Evolutionary conservation across 2,888 invertebrate genomes (phyloP), one percentile per base, ranked within the genome.

Genomic region (Pogonocherus hispidulus): DNA sequence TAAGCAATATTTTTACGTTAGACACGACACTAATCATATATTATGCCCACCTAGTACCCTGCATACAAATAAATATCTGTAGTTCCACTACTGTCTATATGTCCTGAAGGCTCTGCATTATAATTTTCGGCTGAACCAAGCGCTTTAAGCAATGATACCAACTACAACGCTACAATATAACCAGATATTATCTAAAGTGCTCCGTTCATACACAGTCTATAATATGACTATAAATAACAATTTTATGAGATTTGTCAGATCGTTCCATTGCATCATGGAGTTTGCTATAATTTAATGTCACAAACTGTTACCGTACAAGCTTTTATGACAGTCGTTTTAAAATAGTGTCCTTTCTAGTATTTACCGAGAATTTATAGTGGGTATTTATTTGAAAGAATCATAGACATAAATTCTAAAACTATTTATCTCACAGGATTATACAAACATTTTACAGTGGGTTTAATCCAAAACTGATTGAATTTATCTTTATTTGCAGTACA

Each of bases 221-320:
- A 74, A 72, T 72, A 67, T 55, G 64, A 59, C 56, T 65, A 56
- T 75, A 73, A 75, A 75, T 75, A 75, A 75, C 70, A 66, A 73
- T 75, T 75, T 75, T 73, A 75, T 69, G 73, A 71, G 71, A 73
- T 71, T 68, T 70, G 71, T 71, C 75, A 71, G 65, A 60, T 63
- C 56, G 68, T 70, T 70, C 54, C 59, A 62, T 46, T 67, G 70
- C 65, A 69, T 71, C 52, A 72, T 68, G 60, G 71, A 70, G 70
- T 69, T 63, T 44, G 62, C 63, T 49, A 69, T 71, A 70, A 74
- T 70, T 74, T 71, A 69, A 70, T 71, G 72, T 72, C 66, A 60
- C 60, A 35, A 65, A 63, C 47, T 47, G 32, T 54, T 23, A 52
- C 37, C n/a, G 51, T 63, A 51, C 16, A 14, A 16, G 44, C 22